phyloP scores from a whole-genome alignment of 2,888 invertebrate genomes.

The Agonopterix heracliana region DNA sequence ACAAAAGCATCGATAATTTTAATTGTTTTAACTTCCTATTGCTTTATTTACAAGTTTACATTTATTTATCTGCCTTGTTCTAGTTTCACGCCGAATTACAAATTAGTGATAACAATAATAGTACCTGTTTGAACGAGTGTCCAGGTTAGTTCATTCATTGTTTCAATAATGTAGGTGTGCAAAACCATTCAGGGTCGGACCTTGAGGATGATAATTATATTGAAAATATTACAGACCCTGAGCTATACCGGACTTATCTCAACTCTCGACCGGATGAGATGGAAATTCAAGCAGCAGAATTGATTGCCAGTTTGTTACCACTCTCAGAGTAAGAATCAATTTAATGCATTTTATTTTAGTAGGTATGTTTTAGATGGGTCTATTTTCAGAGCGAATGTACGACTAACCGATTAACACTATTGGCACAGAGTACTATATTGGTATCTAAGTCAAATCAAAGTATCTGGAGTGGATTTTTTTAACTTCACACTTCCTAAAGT shows the following conservation, averaged over 20 bases:
- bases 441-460: no score
- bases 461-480: no score
- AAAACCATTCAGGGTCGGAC: background rate
- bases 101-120: conserved; percentile 22
- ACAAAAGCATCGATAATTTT: no score
- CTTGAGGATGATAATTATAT: background rate
- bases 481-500: no score
- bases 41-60: background rate
- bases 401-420: no score
- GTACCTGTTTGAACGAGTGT: conserved; percentile 22
- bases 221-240: conserved; percentile 45
- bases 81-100: conserved; percentile 82
- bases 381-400: no score
- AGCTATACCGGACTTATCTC: conserved; percentile 75
- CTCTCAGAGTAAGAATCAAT: conserved; percentile 57
- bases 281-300: conserved; percentile 78
- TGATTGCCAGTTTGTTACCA: conserved; percentile 70
- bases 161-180: background rate
- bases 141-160: conserved; percentile 21
- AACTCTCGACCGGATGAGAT: conserved; percentile 76
- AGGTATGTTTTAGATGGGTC: no score
- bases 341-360: background rate
- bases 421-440: no score
- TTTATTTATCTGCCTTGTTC: conserved; percentile 19
- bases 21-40: no score